Evolutionary conservation across 2,888 invertebrate genomes (phyloP), one percentile per base, ranked within the genome.

Genomic region (Mantis religiosa): DNA sequence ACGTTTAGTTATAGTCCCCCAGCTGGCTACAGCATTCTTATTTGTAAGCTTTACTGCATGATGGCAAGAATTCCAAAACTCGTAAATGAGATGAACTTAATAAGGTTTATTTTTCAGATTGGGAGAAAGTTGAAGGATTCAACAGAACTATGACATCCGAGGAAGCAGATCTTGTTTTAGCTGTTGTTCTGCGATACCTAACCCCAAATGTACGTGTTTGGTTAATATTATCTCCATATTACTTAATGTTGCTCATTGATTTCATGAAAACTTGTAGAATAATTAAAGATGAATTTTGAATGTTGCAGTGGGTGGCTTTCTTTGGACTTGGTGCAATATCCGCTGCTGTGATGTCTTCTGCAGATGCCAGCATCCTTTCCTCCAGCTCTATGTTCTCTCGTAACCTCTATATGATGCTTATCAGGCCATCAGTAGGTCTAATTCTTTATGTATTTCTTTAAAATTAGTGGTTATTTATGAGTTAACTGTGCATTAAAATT

Each of bases 261-360:
- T 20, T 1, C 15, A 30, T 84, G 28, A 15, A 85, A 28, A 54
- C 28, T 14, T 28, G 1, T 8, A 83, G 8, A 8, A 27, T 8
- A 27, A 20, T 82, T 7, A 82, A 27, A 27, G 27, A 82, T 82
- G 3, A 25, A 27, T 83, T 1, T 27, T 83, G 12, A 28, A 14
- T 28, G 27, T 71, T 89, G 25, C 92, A 93, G 90, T 94, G 93
- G 93, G 95, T 96, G 71, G 94, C 96, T 12, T 96, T 96, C 92
- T 93, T 96, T 90, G 96, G 96, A 83, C 94, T 96, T 30, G 96
- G 96, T 25, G 96, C 96, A 8, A 95, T 96, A 82, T 96, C 96
- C 0, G 96, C 96, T 0, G 96, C 96, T 9, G 96, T 96, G n/a
- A 96, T 96, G 96, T 96, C 96, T 0, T 96, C 96, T 3, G 96